phyloP scores from a whole-genome alignment of 2,113 vertebrate species.

The Barnardius zonarius region DNA sequence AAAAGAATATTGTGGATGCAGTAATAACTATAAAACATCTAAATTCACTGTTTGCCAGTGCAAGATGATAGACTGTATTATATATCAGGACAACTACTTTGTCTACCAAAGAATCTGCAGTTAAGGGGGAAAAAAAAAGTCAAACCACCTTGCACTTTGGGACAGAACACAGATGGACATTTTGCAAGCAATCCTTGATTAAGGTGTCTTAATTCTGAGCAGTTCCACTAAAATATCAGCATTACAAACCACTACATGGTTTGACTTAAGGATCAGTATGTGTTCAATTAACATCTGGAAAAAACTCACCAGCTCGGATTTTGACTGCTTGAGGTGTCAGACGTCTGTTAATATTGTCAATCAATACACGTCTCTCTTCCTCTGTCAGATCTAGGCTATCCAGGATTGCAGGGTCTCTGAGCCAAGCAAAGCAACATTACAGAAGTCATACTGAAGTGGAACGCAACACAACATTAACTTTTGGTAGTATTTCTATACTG shows the following conservation, averaged over 20 bases:
- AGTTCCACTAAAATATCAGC: not conserved
- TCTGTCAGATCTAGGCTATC: conserved; percentile 93
- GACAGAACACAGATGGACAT: not conserved
- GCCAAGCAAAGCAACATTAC: not conserved
- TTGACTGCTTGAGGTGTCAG: conserved; percentile 97
- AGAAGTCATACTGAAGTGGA: not conserved
- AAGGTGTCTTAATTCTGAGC: not conserved
- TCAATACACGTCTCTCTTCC: conserved; percentile 88
- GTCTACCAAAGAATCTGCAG: not conserved
- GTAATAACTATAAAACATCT: not conserved
- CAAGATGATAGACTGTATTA: not conserved
- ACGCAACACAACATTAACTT: not conserved
- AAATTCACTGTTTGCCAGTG: not conserved
- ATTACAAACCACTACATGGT: not conserved
- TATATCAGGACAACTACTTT: not conserved
- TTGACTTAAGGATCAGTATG: not conserved
- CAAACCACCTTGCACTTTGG: not conserved
- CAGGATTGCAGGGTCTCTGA: conserved; percentile 91
- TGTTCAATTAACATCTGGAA: not conserved
- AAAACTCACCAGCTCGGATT: conserved; percentile 90
- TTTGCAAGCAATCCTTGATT: not conserved
- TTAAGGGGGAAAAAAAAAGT: not conserved
- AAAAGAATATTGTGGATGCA: not conserved
- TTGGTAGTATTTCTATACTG: not conserved
- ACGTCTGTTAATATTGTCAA: conserved; percentile 97